Percentiles rank a stretch among this genome's conserved stretches.
These are phyloP conservation scores for Antennarius maculatus DNA, from an alignment of 2,797 vertebrate species.

Conservation along the genomic window DNA sequence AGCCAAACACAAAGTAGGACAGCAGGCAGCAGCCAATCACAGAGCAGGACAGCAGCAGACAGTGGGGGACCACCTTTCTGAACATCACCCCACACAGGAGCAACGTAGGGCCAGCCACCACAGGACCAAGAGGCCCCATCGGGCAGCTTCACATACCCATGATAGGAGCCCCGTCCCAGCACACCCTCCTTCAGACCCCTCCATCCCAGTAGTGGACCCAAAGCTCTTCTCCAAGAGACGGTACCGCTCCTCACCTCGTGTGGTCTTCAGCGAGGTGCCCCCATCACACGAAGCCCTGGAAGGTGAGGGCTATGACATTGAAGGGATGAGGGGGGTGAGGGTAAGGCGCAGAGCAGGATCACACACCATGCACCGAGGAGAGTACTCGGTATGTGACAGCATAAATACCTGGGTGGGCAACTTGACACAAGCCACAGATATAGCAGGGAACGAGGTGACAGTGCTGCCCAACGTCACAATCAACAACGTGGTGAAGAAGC, in stretches of 20 bases:
- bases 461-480: constrained; percentile 93
- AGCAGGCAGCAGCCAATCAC: constrained; percentile 75
- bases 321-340: constrained; percentile 67
- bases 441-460: constrained; percentile 92
- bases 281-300: constrained; percentile 81
- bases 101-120: constrained; percentile 69
- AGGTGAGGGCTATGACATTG: constrained; percentile 62
- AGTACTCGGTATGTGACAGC: constrained; percentile 97
- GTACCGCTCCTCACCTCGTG: constrained; percentile 89
- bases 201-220: constrained; percentile 87
- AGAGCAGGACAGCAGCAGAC: constrained; percentile 68
- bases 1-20: constrained; percentile 77
- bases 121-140: constrained; percentile 73
- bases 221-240: constrained; percentile 90
- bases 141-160: constrained; percentile 48
- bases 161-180: constrained; percentile 33
- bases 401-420: constrained; percentile 93
- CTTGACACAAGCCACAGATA: constrained; percentile 93
- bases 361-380: constrained; percentile 89
- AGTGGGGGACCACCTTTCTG: constrained; percentile 52
- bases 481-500: constrained; percentile 92
- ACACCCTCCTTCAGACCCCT: constrained; percentile 59
- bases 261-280: constrained; percentile 90
- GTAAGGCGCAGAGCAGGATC: constrained; percentile 81
- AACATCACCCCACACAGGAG: constrained; percentile 55